Conservation (phyloP, 1,140 invertebrate species). For the Meloidogyne floridensis region DNA sequence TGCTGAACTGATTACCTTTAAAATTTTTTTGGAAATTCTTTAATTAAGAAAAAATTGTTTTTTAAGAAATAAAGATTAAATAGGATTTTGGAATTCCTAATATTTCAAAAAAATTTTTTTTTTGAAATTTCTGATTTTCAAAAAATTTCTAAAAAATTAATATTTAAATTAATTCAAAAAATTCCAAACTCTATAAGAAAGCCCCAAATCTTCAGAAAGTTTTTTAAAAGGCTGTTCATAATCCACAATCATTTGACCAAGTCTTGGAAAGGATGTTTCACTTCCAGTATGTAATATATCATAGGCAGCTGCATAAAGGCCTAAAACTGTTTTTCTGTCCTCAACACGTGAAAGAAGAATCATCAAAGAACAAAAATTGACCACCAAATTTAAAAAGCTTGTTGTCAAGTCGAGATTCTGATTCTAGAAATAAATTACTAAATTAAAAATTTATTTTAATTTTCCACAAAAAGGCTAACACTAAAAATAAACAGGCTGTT, state of each 20-base stretch:
- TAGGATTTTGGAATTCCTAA: background rate
- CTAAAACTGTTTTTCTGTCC: constrained; percentile 92
- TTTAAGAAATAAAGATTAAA: too few relatives aligned
- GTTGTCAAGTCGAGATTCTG: constrained; percentile 95
- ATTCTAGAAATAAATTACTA: constrained; percentile 70
- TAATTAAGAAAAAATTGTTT: constrained; percentile 15
- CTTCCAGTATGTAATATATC: constrained; percentile 85
- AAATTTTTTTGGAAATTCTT: background rate
- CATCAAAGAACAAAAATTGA: constrained; percentile 89
- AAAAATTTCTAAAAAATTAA: too few relatives aligned
- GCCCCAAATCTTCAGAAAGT: constrained; percentile 91
- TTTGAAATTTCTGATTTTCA: too few relatives aligned
- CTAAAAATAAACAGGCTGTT: too few relatives aligned
- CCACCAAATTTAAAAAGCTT: constrained; percentile 89
- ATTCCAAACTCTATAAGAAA: constrained; percentile 78
- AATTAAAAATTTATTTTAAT: background rate
- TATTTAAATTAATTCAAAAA: too few relatives aligned
- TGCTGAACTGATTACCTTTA: constrained; percentile 76
- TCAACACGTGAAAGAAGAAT: constrained; percentile 92
- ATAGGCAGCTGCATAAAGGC: constrained; percentile 93
- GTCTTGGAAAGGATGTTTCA: constrained; percentile 86
- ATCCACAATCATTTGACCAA: constrained; percentile 96
- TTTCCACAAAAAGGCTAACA: too few relatives aligned
- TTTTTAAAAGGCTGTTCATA: constrained; percentile 95
- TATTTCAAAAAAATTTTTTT: too few relatives aligned